Evolutionary conservation across 1,140 invertebrate species (phyloP), one percentile per base, ranked within the genome.

Genomic region (Heliconius eleuchia): DNA sequence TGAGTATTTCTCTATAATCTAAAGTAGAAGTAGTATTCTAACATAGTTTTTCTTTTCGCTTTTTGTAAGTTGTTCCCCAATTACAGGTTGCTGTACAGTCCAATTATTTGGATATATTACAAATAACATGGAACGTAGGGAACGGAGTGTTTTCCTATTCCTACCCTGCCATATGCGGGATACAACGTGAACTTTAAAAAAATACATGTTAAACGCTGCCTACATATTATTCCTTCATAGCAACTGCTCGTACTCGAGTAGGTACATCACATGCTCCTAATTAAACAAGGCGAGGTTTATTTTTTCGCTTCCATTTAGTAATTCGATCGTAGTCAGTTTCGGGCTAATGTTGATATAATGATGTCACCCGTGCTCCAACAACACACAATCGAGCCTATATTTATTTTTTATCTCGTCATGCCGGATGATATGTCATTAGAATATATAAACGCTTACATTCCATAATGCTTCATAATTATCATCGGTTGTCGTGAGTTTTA

Each of bases 321-420:
- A 87, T 85, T 81, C 71, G 84, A 90, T 86, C 81, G 72, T 79
- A 57, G 77, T 82, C 75, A 80, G 81, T 82, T 90, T 87, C 75
- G 77, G 85, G 72, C 75, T 78, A 74, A 74, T 88, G 87, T 88
- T 89, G 85, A 87, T 80, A 86, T 74, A 82, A 85, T 91, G 89
- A 92, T 90, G 86, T 90, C 89, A 92, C 73, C 74, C 81, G 78
- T 83, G 78, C 84, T 57, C 19, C 52, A 34, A 46, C 78, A 57
- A 78, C 52, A 75, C 66, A 89, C 88, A 89, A 85, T 87, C 79
- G 75, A 80, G 79, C 86, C 88, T 85, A 83, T 90, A 82, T 89
- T 89, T 89, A 86, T 86, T 84, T 88, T 84, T 84, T 81, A 82
- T 83, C 78, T 83, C 77, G 70, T 80, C 76, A 77, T 52, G 55